A percentile compares a stretch with the other conserved stretches of the same genome.
Conservation (phyloP, 2,888 invertebrate species). For the Ormyrus thymus region DNA sequence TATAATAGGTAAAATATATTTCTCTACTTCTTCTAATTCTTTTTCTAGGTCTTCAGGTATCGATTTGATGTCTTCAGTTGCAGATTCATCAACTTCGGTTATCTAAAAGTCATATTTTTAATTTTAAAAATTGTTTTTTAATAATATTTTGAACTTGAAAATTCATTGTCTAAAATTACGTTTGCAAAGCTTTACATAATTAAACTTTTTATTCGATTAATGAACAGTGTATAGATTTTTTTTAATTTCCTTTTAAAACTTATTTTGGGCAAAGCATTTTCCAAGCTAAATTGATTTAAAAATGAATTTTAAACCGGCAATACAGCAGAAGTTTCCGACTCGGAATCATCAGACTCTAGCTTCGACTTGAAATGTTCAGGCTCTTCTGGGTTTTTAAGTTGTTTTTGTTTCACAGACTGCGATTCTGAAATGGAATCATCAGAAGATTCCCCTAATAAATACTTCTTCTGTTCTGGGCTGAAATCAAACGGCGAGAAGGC, state of each 20-base stretch:
- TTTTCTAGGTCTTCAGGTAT: background rate
- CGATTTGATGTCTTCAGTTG: background rate
- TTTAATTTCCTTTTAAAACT: too few species aligned
- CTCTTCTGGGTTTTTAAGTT: background rate
- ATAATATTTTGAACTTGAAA: background rate
- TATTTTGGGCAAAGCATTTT: too few species aligned
- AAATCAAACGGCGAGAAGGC: background rate
- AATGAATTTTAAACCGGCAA: background rate
- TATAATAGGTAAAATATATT: conserved; percentile 4
- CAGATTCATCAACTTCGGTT: background rate
- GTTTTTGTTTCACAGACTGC: too few species aligned
- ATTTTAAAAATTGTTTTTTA: background rate
- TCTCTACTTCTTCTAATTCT: conserved; percentile 13
- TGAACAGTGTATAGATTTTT: too few species aligned
- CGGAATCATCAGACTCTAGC: conserved; percentile 3
- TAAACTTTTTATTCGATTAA: too few species aligned
- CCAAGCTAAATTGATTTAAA: too few species aligned
- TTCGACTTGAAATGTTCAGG: conserved; percentile 10
- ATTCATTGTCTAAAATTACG: too few species aligned
- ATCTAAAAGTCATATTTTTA: conserved; percentile 18
- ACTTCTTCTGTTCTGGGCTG: background rate
- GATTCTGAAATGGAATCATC: background rate
- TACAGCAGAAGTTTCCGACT: background rate
- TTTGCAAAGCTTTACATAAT: too few species aligned
- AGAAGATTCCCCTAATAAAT: background rate